Base-by-base conservation (phyloP, 2,888 invertebrate species). In the Phlogophora meticulosa region DNA sequence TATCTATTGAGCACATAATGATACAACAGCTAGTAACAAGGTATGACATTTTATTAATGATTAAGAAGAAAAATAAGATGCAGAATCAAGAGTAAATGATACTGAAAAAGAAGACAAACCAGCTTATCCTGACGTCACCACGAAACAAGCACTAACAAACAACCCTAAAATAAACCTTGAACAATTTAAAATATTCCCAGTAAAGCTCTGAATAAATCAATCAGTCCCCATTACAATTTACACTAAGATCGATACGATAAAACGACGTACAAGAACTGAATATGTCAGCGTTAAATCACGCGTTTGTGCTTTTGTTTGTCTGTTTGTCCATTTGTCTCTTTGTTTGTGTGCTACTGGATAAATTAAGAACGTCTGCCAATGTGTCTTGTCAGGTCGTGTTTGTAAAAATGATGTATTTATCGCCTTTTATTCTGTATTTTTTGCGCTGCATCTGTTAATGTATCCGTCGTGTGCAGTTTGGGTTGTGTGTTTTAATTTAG, bases 171-270 rank as follows among this genome's bases (percentile, higher is more conserved):
- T 74, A 74, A 64, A 78, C 24, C 38, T 11, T 13, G n/a, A 65
- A 72, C 82, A 83, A 82, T 77, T 80, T 79, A 77, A 82, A 86
- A 85, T 85, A 88, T 87, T 84, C 80, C 52, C 61, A 61, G 69
- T 64, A 77, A 84, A 83, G 77, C 69, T 56, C 70, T 59, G 51
- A 65, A 88, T 93, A 92, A 92, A 93, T 93, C 93, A 93, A 90
- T 93, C 93, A 89, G 80, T 81, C 87, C 73, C 86, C 85, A 92
- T 90, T 89, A 90, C 91, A 90, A 90, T 93, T 93, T 90, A 88
- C 86, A 87, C 80, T 74, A 85, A 90, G 91, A 92, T 93, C 92
- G 91, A 93, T 92, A 78, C 85, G 81, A 58, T 72, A 85, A 86
- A 76, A 88, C 81, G 77, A 87, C 59, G 61, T 85, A 82, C 79